Base-by-base conservation (phyloP, 37 sponge, comb jelly and placozoan genomes). In the Tethya wilhelma region DNA sequence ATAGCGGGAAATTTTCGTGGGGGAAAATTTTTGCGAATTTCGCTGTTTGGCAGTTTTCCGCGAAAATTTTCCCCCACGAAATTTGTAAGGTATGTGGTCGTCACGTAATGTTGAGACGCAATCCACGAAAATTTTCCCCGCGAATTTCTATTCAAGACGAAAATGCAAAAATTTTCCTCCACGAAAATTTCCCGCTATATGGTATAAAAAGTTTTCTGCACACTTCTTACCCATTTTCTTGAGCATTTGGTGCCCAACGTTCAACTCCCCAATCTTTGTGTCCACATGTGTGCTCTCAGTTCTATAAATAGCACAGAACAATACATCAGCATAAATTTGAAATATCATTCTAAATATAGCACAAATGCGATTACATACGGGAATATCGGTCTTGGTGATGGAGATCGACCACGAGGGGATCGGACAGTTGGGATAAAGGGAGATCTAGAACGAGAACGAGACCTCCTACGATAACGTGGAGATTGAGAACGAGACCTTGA, bases 231-330 rank as follows among this genome's bases (percentile, higher is more conserved):
- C 96, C 96, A 95, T 95, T 63, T 59, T 85, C 81, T 83, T 81
- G 41, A 95, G 80, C 74, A 95, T 43, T 62, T 92, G 96, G 39
- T 95, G 96, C 3, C 96, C 96, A 2, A 89, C 74, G 64, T 95
- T 95, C 2, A 39, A 80, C 53, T 85, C 94, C 6, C 67, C 81
- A 62, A 76, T 9, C n/a, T 60, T 63, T 14, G 32, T 59, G 39
- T 76, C 62, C 4, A 66, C 4, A 14, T 40, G 30, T 17, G 14
- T 64, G 36, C 55, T 44, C 44, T 37, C 66, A 68, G 37, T 26
- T 34, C 56, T 56, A n/a, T 23, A 44, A 17, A 67, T 26, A 60
- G 22, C 63, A 60, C 28, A 6, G 14, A 49, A 14, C 14, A 49
- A 49, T 14, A 49, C 14, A 14, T 19, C 38, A 9, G 70, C 46